Evolutionary conservation across 2,113 vertebrate species (phyloP).

Genomic region (Antechinus stuartii): DNA sequence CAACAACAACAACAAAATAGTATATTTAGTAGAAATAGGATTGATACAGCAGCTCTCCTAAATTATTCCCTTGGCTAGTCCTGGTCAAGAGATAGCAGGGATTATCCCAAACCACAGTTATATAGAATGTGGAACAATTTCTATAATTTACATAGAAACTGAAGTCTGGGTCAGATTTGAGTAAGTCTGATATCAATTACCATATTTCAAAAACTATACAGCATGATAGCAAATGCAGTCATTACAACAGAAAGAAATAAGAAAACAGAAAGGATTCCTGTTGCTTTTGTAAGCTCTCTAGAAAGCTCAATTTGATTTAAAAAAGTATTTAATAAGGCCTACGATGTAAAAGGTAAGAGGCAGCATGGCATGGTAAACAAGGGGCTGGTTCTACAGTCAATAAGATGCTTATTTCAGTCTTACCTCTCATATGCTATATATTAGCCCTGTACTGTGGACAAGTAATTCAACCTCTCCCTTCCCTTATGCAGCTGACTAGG

Average conservation of each 20-base stretch:
- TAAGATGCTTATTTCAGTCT: background rate
- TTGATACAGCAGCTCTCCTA: conserved; percentile 39
- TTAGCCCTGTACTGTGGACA: background rate
- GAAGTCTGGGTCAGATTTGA: background rate
- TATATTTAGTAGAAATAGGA: conserved; percentile 58
- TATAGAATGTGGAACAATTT: conserved; percentile 24
- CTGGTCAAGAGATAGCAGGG: conserved; percentile 43
- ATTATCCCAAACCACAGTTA: conserved; percentile 30
- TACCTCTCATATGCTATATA: background rate
- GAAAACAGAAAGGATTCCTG: conserved; percentile 22
- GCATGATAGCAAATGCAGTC: conserved; percentile 24
- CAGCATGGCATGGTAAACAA: background rate
- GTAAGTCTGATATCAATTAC: conserved; percentile 20
- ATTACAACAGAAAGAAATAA: conserved; percentile 46
- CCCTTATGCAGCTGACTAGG: background rate
- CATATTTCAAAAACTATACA: conserved; percentile 54
- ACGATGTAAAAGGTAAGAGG: background rate
- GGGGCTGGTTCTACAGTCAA: background rate
- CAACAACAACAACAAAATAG: background rate
- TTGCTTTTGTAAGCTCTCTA: conserved; percentile 26
- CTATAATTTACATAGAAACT: conserved; percentile 56
- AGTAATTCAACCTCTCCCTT: background rate
- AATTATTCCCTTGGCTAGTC: conserved; percentile 49
- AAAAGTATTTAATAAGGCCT: background rate
- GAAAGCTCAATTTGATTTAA: conserved; percentile 16